These are phyloP conservation scores for Scarus forsteni DNA, from an alignment of 2,797 vertebrate species.

Conservation along the genomic window DNA sequence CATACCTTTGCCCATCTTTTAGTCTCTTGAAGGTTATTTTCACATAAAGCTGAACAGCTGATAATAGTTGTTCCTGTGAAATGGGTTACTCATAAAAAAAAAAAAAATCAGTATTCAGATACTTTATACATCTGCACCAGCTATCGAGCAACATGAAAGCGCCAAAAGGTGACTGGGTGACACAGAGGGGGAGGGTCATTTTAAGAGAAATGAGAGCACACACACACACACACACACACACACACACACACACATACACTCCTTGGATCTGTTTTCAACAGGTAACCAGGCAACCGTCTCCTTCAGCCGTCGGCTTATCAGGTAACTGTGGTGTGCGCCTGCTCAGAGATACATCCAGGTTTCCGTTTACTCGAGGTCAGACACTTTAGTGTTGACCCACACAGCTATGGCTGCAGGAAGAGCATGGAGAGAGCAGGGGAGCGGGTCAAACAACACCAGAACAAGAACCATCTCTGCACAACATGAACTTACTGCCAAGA, in stretches of 20 bases:
- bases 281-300: conserved; percentile 83
- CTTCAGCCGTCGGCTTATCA: conserved; percentile 75
- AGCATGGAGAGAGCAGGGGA: conserved; percentile 4
- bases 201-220: conserved; percentile 34
- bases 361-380: conserved; percentile 52
- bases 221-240: conserved; percentile 8
- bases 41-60: background rate
- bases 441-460: conserved; percentile 7
- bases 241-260: conserved; percentile 28
- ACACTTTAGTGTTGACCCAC: conserved; percentile 37
- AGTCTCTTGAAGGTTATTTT: conserved; percentile 1
- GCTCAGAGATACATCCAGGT: conserved; percentile 40
- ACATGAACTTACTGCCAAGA: background rate
- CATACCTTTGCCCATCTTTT: conserved; percentile 18
- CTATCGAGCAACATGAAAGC: conserved; percentile 8
- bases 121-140: background rate
- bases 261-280: conserved; percentile 73
- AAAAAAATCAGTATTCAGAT: background rate
- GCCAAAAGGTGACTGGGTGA: conserved; percentile 17
- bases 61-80: background rate
- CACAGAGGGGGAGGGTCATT: conserved; percentile 53
- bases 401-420: conserved; percentile 12
- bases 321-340: conserved; percentile 69
- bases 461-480: background rate
- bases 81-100: conserved; percentile 2